Percentiles rank a stretch among this genome's conserved stretches.
Evolutionary conservation across 2,113 vertebrate genomes (phyloP).

Genomic region (Catharus fuscescens): DNA sequence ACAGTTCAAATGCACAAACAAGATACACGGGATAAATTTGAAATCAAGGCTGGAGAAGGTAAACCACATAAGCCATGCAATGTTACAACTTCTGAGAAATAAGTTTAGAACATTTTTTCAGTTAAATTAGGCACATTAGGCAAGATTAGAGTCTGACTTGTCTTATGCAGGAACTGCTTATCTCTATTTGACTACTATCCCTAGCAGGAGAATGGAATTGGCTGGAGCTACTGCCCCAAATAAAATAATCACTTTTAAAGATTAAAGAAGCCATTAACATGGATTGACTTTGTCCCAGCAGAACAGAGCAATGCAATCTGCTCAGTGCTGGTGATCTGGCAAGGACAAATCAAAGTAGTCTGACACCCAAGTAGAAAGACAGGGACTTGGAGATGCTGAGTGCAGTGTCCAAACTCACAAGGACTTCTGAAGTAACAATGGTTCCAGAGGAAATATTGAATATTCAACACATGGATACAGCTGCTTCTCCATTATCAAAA

Average conservation of each 20-base stretch:
- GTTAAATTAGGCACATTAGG: not conserved
- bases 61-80: not conserved
- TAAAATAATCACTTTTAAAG: slow-evolving; percentile 40
- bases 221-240: not conserved
- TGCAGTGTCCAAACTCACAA: not conserved
- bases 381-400: not conserved
- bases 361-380: not conserved
- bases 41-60: not conserved
- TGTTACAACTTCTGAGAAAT: not conserved
- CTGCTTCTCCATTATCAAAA: not conserved
- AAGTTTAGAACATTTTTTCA: not conserved
- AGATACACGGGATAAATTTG: not conserved
- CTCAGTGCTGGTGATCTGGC: not conserved
- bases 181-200: not conserved
- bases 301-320: slow-evolving; percentile 1
- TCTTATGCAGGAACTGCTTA: not conserved
- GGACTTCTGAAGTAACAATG: not conserved
- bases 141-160: not conserved
- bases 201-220: not conserved
- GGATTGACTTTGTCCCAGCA: not conserved
- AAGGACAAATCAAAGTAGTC: slow-evolving; percentile 2
- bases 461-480: not conserved
- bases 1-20: not conserved
- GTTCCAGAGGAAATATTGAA: not conserved
- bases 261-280: slow-evolving; percentile 29